Conservation (phyloP, 2,797 vertebrate species). For the Eptatretus atami region DNA sequence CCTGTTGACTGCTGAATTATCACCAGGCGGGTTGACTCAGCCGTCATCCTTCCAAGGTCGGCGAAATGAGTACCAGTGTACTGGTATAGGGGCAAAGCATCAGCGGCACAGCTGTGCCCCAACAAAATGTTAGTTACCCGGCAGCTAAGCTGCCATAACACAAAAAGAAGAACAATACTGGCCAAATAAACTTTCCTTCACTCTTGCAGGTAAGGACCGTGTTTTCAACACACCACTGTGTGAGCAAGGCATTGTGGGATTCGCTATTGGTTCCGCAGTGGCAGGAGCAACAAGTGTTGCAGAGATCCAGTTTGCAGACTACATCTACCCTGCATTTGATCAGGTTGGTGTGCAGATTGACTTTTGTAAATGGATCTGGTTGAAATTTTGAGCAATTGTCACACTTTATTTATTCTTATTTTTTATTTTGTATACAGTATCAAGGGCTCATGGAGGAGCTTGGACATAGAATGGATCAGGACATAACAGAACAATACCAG, state of each 20-base stretch:
- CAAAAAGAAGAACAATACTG: no score
- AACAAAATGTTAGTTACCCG: no score
- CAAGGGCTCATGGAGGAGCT: no score
- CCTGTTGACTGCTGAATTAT: neutral
- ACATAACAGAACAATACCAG: no score
- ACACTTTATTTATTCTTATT: no score
- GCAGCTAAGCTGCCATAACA: no score
- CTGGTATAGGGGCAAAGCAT: neutral
- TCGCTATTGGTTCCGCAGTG: conserved; percentile 62
- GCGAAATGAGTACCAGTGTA: neutral
- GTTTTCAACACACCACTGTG: conserved; percentile 94
- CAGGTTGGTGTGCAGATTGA: conserved; percentile 23
- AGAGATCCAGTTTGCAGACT: conserved; percentile 96
- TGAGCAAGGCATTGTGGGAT: conserved; percentile 94
- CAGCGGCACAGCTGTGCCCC: neutral
- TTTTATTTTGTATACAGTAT: no score
- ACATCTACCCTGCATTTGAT: conserved; percentile 91
- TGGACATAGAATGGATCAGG: no score
- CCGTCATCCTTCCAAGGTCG: neutral
- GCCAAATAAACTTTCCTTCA: conserved; percentile 2
- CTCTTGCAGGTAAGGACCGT: conserved; percentile 48
- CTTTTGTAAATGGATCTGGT: no score
- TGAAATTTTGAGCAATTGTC: no score
- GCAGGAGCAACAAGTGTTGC: conserved; percentile 76
- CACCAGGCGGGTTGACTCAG: neutral